phyloP scores from a whole-genome alignment of 2,888 invertebrate genomes.

The Pheosia gnoma region DNA sequence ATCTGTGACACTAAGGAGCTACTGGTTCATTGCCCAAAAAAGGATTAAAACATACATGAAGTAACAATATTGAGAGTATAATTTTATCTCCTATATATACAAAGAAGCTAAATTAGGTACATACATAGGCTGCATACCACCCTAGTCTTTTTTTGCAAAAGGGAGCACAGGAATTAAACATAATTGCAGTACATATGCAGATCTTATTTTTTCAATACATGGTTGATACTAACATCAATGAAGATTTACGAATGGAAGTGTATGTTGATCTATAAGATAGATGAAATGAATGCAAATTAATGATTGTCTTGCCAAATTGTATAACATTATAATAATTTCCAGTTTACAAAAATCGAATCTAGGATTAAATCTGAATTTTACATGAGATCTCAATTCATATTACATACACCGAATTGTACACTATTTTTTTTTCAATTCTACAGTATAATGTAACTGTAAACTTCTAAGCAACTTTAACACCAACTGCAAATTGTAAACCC shows the following conservation, averaged over 20 bases:
- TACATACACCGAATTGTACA: constrained; percentile 39
- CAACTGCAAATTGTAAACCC: constrained; percentile 34
- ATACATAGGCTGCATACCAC: constrained; percentile 21
- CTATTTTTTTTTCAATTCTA: constrained; percentile 34
- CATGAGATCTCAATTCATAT: constrained; percentile 50
- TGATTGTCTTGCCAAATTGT: constrained; percentile 35
- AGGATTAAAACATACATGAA: constrained; percentile 25
- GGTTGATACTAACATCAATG: neutral
- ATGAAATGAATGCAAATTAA: constrained; percentile 25
- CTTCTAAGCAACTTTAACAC: constrained; percentile 43
- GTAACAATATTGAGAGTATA: constrained; percentile 34
- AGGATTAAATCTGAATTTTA: constrained; percentile 55
- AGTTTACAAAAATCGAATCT: constrained; percentile 47
- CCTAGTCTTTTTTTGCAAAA: constrained; percentile 17
- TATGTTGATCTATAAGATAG: constrained; percentile 19
- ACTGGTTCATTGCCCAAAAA: constrained; percentile 32
- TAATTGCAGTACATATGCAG: neutral
- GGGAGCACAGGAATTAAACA: constrained; percentile 15
- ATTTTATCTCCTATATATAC: constrained; percentile 47
- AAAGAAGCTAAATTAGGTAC: constrained; percentile 49
- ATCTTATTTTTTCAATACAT: neutral
- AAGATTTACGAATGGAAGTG: neutral
- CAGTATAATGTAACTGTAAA: constrained; percentile 38
- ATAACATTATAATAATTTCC: constrained; percentile 37
- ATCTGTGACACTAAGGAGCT: constrained; percentile 40